Conservation (phyloP, 2,797 vertebrate species). For the Catamblyrhynchus diadema region DNA sequence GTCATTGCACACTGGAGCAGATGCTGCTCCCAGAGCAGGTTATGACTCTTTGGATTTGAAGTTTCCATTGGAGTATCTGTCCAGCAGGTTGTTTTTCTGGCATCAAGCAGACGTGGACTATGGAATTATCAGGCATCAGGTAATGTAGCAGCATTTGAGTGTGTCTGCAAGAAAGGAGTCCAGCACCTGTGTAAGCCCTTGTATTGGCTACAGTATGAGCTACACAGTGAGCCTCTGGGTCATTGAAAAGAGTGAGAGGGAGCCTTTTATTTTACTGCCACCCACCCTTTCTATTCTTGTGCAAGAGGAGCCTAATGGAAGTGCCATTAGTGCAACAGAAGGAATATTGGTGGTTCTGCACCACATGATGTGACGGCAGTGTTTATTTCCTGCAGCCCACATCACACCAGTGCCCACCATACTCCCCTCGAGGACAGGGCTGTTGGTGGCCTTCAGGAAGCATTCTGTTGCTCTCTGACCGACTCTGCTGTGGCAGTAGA, state of each 20-base stretch:
- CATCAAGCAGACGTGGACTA: not conserved
- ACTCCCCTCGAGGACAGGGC: not conserved
- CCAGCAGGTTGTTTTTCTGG: not conserved
- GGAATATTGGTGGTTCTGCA: not conserved
- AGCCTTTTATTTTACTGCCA: not conserved
- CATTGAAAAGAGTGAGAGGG: not conserved
- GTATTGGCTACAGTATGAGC: not conserved
- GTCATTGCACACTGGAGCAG: not conserved
- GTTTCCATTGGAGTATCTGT: not conserved
- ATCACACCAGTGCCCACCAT: rapidly evolving
- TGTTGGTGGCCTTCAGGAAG: not conserved
- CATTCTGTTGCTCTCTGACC: rapidly evolving
- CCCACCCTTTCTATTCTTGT: not conserved
- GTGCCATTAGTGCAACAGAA: not conserved
- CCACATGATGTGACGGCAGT: not conserved
- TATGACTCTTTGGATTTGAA: not conserved
- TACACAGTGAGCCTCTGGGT: not conserved
- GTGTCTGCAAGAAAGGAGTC: not conserved
- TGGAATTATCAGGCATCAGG: not conserved
- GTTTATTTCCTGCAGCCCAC: not conserved
- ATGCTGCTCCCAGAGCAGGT: not conserved
- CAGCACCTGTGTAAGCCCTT: not conserved
- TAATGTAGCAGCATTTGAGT: not conserved
- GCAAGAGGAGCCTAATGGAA: not conserved
- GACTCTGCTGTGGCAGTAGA: rapidly evolving